Percentiles rank a stretch among this genome's conserved stretches.
phyloP scores from a whole-genome alignment of 2,797 vertebrate species.

The Poeciliopsis gracilis region DNA sequence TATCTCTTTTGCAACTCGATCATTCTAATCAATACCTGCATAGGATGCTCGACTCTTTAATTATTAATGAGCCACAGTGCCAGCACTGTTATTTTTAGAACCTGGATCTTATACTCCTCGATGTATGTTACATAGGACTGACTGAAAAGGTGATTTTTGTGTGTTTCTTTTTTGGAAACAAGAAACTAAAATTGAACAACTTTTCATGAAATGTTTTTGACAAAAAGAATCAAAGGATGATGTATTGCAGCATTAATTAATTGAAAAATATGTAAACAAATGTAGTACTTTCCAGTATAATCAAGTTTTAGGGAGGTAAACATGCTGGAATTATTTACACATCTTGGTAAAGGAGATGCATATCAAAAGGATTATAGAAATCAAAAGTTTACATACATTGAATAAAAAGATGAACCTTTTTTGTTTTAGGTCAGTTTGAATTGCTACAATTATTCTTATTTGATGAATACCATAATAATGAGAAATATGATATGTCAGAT shows the following conservation, averaged over 20 bases:
- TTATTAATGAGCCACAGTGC: conserved; percentile 59
- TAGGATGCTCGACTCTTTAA: conserved; percentile 51
- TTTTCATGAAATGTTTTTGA: background rate
- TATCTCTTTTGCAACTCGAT: conserved; percentile 42
- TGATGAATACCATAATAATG: no score
- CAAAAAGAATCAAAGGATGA: no score
- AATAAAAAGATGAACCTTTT: background rate
- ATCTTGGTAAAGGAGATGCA: background rate
- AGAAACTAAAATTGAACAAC: background rate
- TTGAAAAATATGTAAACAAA: background rate
- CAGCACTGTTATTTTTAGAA: conserved; percentile 58
- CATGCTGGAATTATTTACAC: background rate
- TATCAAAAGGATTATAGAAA: no score
- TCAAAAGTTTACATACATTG: background rate
- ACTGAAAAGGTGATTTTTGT: background rate
- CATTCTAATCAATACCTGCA: conserved; percentile 52
- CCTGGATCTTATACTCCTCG: conserved; percentile 15
- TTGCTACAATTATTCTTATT: background rate
- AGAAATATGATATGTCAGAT: no score
- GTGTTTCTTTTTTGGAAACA: background rate
- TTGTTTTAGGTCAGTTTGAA: background rate
- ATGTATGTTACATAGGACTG: conserved; percentile 6
- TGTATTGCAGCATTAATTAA: background rate
- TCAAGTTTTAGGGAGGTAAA: background rate
- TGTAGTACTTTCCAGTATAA: background rate